Conservation (phyloP, 64 coral and sea anemone species). For the Montipora foliosa region DNA sequence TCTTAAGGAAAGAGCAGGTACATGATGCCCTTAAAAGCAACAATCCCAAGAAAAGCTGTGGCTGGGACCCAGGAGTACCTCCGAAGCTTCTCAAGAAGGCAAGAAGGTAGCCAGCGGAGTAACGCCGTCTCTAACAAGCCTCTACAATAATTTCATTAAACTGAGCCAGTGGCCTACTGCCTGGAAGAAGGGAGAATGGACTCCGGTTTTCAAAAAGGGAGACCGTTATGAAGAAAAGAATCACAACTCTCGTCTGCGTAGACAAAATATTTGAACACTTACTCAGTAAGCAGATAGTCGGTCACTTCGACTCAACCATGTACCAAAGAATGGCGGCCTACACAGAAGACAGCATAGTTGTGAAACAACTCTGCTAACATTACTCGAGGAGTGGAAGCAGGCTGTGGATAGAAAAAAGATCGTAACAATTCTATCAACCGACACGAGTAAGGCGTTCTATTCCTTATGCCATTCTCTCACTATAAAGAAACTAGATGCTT, state of each 20-base stretch:
- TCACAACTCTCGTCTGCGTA: conserved; percentile 13
- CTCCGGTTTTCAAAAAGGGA: conserved; percentile 17
- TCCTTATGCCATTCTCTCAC: conserved; percentile 23
- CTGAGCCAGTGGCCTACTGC: conserved; percentile 55
- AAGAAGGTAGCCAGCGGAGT: conserved; percentile 1
- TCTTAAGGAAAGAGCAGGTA: neutral
- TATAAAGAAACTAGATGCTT: neutral
- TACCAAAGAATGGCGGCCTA: conserved; percentile 39
- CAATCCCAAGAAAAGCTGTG: neutral
- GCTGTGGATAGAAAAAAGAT: conserved; percentile 12
- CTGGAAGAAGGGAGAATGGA: conserved; percentile 37
- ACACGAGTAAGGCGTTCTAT: conserved; percentile 30
- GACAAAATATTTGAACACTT: conserved; percentile 52
- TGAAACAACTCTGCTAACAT: no score
- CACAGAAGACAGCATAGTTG: conserved; percentile 41
- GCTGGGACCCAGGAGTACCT: neutral
- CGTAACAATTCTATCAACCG: neutral
- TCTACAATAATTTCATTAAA: conserved; percentile 14
- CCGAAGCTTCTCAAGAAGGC: conserved; percentile 12
- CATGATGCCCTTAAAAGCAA: no score
- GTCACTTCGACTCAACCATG: conserved; percentile 15
- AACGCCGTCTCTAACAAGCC: neutral
- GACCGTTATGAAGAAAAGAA: conserved; percentile 17
- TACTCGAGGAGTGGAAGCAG: conserved; percentile 11
- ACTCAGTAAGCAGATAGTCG: conserved; percentile 9